Evolutionary conservation across 1,140 invertebrate genomes (phyloP).

Genomic region (Lerema accius): DNA sequence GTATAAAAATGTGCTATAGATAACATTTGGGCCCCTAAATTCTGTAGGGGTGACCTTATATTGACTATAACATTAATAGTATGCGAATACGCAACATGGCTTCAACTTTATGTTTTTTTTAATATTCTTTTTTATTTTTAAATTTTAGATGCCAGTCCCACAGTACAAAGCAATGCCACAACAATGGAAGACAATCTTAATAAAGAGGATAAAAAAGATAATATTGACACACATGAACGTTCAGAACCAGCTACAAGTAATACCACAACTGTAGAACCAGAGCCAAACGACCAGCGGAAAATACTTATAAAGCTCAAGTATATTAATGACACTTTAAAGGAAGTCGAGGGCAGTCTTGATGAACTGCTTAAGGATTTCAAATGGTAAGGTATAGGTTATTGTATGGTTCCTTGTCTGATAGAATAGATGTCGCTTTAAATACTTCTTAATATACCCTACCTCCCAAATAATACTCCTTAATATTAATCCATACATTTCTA

Average conservation of each 20-base stretch:
- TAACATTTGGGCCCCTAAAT: no score
- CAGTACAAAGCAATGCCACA: constrained; percentile 27
- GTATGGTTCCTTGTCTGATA: no score
- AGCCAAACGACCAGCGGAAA: constrained; percentile 40
- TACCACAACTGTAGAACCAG: constrained; percentile 6
- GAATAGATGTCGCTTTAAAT: no score
- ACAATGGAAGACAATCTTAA: constrained; percentile 22
- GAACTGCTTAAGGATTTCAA: constrained; percentile 94
- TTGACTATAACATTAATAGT: no score
- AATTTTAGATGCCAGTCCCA: constrained; percentile 14
- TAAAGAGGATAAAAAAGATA: constrained; percentile 16
- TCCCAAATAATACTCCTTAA: no score
- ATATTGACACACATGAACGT: not conserved
- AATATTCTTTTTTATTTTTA: not conserved
- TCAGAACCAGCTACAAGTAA: not conserved
- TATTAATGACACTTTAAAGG: constrained; percentile 92
- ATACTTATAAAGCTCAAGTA: constrained; percentile 91
- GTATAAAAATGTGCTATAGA: no score
- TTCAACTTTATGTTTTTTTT: no score
- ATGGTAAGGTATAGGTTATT: no score
- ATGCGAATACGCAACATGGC: no score
- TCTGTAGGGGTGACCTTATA: no score
- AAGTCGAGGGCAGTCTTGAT: constrained; percentile 89
- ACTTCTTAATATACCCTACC: no score
- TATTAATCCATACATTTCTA: no score